A percentile compares a stretch with the other conserved stretches of the same genome.
These are phyloP conservation scores for Porites rus DNA, from an alignment of 92 coral and sea anemone genomes.

Conservation along the genomic window DNA sequence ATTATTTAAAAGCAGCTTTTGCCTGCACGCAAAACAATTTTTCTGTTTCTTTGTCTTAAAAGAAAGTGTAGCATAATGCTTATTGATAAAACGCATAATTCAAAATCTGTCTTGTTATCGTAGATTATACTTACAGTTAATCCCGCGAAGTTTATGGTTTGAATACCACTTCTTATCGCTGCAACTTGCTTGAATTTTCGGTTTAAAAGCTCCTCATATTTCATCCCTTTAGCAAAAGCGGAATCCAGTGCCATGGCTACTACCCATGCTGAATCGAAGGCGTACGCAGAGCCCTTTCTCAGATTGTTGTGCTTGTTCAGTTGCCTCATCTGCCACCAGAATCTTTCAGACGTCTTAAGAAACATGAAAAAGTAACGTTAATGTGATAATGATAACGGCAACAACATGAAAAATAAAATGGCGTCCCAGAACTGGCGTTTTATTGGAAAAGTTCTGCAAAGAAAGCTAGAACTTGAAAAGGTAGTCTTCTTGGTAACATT, in stretches of 20 bases:
- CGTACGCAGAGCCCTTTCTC: conserved; percentile 67
- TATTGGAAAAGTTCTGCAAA: no score
- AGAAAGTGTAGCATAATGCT: background rate
- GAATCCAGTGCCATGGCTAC: conserved; percentile 74
- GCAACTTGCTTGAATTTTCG: background rate
- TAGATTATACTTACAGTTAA: conserved; percentile 72
- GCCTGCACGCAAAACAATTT: no score
- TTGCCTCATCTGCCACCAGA: conserved; percentile 43
- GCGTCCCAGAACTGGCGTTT: no score
- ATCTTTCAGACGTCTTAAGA: conserved; percentile 69
- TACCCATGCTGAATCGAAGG: conserved; percentile 90
- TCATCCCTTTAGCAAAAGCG: conserved; percentile 36
- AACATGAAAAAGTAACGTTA: background rate
- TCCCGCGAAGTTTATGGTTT: conserved; percentile 72
- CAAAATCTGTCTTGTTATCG: no score
- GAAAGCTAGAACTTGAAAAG: no score
- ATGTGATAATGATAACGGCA: no score
- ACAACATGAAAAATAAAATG: no score
- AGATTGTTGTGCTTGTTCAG: conserved; percentile 24
- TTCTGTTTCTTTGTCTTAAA: no score
- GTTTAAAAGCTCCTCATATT: conserved; percentile 23
- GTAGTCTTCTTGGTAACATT: no score
- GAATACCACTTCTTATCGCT: conserved; percentile 30
- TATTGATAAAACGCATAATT: no score
- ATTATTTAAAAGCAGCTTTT: background rate